Evolutionary conservation across 2,888 invertebrate species (phyloP).

Genomic region (Venustoraphidia nigricollis): DNA sequence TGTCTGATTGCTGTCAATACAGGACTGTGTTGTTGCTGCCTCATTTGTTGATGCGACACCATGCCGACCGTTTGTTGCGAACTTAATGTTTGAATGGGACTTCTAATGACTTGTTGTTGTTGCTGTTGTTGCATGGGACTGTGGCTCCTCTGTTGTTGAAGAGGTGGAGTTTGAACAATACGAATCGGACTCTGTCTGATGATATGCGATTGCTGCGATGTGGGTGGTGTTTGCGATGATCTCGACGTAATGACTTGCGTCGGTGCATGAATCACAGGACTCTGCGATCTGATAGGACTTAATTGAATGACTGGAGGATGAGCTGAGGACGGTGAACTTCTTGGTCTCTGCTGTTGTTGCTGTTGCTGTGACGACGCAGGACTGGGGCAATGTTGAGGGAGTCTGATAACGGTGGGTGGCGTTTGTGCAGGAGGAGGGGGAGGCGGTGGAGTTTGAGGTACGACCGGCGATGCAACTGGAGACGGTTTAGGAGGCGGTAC

Average conservation of each 20-base stretch:
- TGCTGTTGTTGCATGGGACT: slow-evolving; percentile 14
- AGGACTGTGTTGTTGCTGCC: slow-evolving; percentile 23
- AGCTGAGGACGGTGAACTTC: too few relatives aligned
- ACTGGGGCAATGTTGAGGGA: slow-evolving; percentile 1
- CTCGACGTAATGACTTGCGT: too few relatives aligned
- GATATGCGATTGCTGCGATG: too few relatives aligned
- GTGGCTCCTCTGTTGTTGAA: too few relatives aligned
- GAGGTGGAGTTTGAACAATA: too few relatives aligned
- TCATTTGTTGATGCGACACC: slow-evolving; percentile 11
- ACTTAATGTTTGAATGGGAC: slow-evolving; percentile 13
- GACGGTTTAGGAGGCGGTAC: background rate
- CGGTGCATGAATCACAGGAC: too few relatives aligned
- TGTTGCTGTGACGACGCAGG: background rate
- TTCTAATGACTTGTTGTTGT: slow-evolving; percentile 24
- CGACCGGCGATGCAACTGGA: too few relatives aligned
- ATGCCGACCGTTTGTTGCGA: slow-evolving; percentile 11
- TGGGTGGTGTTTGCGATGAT: too few relatives aligned
- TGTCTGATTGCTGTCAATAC: slow-evolving; percentile 26
- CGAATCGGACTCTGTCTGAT: too few relatives aligned
- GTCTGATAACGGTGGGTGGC: slow-evolving; percentile 4
- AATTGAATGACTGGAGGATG: too few relatives aligned
- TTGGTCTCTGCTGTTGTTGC: background rate
- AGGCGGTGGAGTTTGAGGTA: background rate
- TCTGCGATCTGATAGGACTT: too few relatives aligned
- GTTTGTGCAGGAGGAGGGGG: background rate